Percentiles rank a stretch among this genome's conserved stretches.
These are phyloP conservation scores for Chionis minor DNA, from an alignment of 2,113 vertebrate genomes.

Conservation along the genomic window DNA sequence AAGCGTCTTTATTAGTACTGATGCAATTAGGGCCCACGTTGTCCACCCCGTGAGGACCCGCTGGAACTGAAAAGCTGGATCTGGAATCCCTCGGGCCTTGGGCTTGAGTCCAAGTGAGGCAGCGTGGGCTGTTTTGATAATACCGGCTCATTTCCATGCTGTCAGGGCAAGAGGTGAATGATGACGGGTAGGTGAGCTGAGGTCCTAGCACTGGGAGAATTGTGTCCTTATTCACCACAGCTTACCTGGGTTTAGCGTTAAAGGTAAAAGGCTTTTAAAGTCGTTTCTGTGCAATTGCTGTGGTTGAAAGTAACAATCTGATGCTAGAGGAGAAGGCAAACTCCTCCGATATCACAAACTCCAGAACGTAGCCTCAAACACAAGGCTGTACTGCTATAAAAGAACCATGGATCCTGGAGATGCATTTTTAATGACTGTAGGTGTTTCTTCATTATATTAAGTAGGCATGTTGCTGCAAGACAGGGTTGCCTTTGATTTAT, in stretches of 20 bases:
- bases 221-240: neutral
- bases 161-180: neutral
- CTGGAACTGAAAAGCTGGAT: neutral
- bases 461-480: conserved; percentile 65
- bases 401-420: conserved; percentile 41
- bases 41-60: neutral
- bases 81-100: neutral
- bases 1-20: neutral
- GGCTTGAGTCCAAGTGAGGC: neutral
- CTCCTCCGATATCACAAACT: neutral
- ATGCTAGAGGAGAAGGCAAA: neutral
- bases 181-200: neutral
- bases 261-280: neutral
- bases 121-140: neutral
- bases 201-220: neutral
- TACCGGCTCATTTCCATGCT: neutral
- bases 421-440: conserved; percentile 68
- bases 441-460: conserved; percentile 74
- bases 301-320: neutral
- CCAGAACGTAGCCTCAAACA: conserved; percentile 14
- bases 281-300: neutral
- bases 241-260: neutral
- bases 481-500: conserved; percentile 65
- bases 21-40: neutral
- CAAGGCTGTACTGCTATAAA: conserved; percentile 22